Evolutionary conservation across 2,113 vertebrate species (phyloP).

Genomic region (Pseudopipra pipra): DNA sequence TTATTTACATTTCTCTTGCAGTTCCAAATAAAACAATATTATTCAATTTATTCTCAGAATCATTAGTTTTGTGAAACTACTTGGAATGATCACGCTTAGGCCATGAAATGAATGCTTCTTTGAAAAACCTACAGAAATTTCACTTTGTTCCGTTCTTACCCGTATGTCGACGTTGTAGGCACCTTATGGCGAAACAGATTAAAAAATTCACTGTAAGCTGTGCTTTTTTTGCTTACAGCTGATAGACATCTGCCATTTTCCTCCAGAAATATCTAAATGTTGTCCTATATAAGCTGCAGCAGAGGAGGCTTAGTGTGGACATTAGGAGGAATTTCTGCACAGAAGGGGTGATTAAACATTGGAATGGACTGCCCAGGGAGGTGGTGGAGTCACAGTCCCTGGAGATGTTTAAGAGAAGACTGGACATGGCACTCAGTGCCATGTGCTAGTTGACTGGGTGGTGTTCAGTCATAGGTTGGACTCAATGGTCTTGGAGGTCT

Average conservation of each 20-base stretch:
- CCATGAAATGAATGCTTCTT: background rate
- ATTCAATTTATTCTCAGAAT: background rate
- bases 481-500: background rate
- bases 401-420: too few relatives aligned
- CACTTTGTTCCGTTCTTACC: background rate
- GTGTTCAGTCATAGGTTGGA: background rate
- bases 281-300: background rate
- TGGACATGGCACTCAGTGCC: background rate
- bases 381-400: too few relatives aligned
- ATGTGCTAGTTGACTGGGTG: background rate
- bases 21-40: background rate
- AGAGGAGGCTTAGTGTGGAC: too few relatives aligned
- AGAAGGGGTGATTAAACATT: too few relatives aligned
- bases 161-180: background rate
- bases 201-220: background rate
- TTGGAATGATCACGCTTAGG: background rate
- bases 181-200: background rate
- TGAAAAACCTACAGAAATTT: background rate
- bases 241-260: background rate
- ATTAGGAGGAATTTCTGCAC: too few relatives aligned
- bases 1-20: background rate
- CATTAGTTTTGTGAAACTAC: background rate
- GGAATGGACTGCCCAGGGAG: too few relatives aligned
- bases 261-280: background rate
- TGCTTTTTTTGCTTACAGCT: background rate